Conservation (phyloP, 1,140 invertebrate species). For the Acromyrmex echinatior region DNA sequence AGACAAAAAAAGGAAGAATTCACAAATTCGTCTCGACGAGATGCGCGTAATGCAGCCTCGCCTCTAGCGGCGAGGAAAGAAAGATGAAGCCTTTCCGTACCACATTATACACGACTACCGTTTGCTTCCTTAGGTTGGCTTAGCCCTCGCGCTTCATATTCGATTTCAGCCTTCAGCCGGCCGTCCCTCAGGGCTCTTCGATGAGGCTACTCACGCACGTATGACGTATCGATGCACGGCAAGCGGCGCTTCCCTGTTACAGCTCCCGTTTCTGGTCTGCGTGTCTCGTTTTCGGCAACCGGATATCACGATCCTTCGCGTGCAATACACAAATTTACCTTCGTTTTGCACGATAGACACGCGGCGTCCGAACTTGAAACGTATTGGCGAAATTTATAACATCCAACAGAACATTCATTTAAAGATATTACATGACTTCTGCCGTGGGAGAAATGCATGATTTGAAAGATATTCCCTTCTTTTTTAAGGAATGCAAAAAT, state of each 20-base stretch:
- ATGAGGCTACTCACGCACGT: slow-evolving; percentile 74
- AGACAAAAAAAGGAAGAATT: background rate
- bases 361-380: background rate
- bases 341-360: slow-evolving; percentile 15
- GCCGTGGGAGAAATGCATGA: background rate
- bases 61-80: slow-evolving; percentile 74
- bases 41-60: slow-evolving; percentile 59
- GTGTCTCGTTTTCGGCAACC: slow-evolving; percentile 33
- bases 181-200: slow-evolving; percentile 49
- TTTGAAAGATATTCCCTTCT: background rate
- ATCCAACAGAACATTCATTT: background rate
- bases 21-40: background rate
- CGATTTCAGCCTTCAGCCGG: slow-evolving; percentile 78
- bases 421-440: slow-evolving; percentile 14
- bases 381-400: slow-evolving; percentile 35
- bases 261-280: slow-evolving; percentile 64
- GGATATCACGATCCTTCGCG: slow-evolving; percentile 66
- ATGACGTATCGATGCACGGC: slow-evolving; percentile 71
- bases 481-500: background rate
- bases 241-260: slow-evolving; percentile 58
- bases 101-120: slow-evolving; percentile 71
- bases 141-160: slow-evolving; percentile 80
- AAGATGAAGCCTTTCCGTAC: slow-evolving; percentile 78
- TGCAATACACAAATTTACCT: slow-evolving; percentile 45
- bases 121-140: slow-evolving; percentile 74